These are phyloP conservation scores for Notothenia rossii DNA, from an alignment of 2,113 vertebrate genomes.

Conservation along the genomic window DNA sequence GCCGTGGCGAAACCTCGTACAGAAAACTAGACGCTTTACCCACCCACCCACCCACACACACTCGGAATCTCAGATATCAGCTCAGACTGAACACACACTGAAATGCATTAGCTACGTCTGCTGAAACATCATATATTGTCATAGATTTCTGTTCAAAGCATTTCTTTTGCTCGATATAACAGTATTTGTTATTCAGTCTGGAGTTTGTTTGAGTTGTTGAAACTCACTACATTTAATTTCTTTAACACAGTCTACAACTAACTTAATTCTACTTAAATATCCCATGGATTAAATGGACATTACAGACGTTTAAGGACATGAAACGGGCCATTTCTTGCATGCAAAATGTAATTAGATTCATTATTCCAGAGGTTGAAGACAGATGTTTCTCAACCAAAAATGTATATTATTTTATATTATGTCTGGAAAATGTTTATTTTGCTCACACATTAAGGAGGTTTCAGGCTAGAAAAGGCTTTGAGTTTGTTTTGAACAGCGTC, in stretches of 20 bases:
- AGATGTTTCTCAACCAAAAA: background rate
- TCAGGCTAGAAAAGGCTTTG: too few species aligned
- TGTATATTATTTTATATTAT: background rate
- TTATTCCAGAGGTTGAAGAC: background rate
- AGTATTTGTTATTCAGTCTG: background rate
- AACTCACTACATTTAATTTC: background rate
- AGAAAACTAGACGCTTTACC: background rate
- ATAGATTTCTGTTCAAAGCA: too few species aligned
- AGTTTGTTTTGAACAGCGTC: background rate
- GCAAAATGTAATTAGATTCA: too few species aligned
- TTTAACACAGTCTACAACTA: background rate
- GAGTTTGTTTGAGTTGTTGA: too few species aligned
- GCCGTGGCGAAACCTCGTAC: background rate
- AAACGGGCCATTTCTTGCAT: too few species aligned
- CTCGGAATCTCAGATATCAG: background rate
- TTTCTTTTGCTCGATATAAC: too few species aligned
- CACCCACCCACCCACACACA: conserved; percentile 5
- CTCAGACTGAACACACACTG: background rate
- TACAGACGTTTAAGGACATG: too few species aligned
- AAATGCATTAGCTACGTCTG: background rate
- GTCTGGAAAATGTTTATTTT: background rate
- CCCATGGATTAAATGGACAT: background rate
- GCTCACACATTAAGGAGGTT: too few species aligned
- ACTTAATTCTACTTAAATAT: background rate
- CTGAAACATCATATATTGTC: background rate